Evolutionary conservation across 2,888 invertebrate genomes (phyloP), one percentile per base, ranked within the genome.

Genomic region (Drosophila setosimentum): DNA sequence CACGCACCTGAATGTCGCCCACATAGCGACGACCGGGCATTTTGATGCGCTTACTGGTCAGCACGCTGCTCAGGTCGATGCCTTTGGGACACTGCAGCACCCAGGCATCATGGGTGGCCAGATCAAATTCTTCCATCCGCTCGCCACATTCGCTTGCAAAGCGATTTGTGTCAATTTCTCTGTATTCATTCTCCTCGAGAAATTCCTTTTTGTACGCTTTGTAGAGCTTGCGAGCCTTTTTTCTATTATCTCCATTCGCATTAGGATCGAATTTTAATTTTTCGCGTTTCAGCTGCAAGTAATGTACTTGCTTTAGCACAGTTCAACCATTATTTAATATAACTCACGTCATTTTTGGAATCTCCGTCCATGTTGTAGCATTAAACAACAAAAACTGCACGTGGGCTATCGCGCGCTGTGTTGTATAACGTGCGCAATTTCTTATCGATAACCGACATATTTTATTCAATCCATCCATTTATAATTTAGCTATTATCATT

Each of bases 81-180:
- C 70, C 63, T 53, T 68, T 78, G 21, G 84, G 78, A n/a, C 89
- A 87, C n/a, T 81, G 84, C 32, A 84, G 8, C 11, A 84, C 7
- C 87, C 87, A 89, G 8, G 68, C 89, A 2, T 84, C 84, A 16
- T 87, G 76, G 0, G 57, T 50, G 0, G 65, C 68, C 1, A 30
- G 24, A 49, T 89, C 72, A 24, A 81, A 89, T 0, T 65, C 2
- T 1, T 69, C 48, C 1, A 89, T 8, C 7, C 30, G 54, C 2
- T 42, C 32, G 7, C 62, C 51, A 24, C 69, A 64, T 10, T 83
- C 72, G 4, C 16, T 59, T 1, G 30, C 32, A 1, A 60, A 27
- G 1, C 3, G 1, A 5, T 33, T 48, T 6, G 66, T 7, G 3
- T 37, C 7, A 13, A 76, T 7, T 13, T 75, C 62, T 1, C 7